Base-by-base conservation (phyloP, 2,113 vertebrate species). In the Bufo bufo region DNA sequence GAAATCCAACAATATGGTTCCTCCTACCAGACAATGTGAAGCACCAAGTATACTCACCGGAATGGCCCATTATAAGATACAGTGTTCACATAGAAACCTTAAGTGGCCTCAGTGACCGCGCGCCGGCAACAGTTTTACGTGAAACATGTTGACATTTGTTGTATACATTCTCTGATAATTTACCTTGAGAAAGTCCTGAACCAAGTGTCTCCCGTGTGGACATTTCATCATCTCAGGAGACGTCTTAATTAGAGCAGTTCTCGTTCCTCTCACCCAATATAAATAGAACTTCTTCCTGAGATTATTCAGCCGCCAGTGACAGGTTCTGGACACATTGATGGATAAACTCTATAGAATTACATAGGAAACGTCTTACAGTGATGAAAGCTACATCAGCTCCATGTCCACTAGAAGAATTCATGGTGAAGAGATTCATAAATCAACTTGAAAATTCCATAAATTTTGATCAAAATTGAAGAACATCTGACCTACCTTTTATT, bases 121-220 rank as follows among this genome's bases (percentile, higher is more conserved):
- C 63, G 13, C 2, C 6, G n/a, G 63, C 45, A n/a, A 71, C 63
- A 71, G 45, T 12, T 17, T 11, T 71, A 12, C 17, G 13, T 33
- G 81, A 52, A 83, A 20, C 11, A 20, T 17, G 47, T 4, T 84
- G 47, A 84, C 20, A 65, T 9, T 71, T 52, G 20, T 52, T 54
- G 10, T 52, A 9, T 66, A 11, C 59, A 69, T 69, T 83, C 50
- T 50, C 43, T 66, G 59, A n/a, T 66, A 4, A 65, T 66, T 66
- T 69, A 69, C 61, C 63, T 83, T 83, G 81, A 83, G 61, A 65
- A 82, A 82, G 45, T 65, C 45, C 43, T 82, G 61, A 14, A 69
- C 12, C 14, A 20, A 54, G 49, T 71, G 63, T 52, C 80, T 83
- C 58, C 14, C 20, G 11, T 23, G 81, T 7, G 81, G 65, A 56